These are phyloP conservation scores for Melanotaenia maccullochi DNA, from an alignment of 2,797 vertebrate species.

Conservation along the genomic window DNA sequence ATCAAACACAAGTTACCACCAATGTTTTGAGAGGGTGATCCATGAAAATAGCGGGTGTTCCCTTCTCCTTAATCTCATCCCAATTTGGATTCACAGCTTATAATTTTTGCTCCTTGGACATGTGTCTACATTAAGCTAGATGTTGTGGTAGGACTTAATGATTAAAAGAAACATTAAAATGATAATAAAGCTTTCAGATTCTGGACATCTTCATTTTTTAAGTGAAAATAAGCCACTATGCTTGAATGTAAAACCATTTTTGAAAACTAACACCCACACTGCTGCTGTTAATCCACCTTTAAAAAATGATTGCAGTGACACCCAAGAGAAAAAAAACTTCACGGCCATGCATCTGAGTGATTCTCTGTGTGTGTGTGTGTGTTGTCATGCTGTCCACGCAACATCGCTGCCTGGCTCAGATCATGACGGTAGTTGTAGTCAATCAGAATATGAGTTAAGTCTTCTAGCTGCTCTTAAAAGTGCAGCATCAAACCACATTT, in stretches of 20 bases:
- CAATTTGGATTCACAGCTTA: neutral
- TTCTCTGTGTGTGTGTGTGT: no score
- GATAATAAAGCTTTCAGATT: neutral
- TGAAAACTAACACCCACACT: neutral
- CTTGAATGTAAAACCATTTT: constrained; percentile 13
- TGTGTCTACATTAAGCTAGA: neutral
- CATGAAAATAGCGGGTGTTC: neutral
- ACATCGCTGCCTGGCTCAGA: neutral
- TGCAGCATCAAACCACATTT: constrained; percentile 26
- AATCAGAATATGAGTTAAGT: neutral
- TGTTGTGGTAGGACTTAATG: neutral
- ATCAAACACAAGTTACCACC: neutral
- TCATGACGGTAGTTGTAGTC: constrained; percentile 14
- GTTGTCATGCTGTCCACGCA: neutral
- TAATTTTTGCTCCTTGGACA: neutral
- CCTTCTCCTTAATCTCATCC: neutral
- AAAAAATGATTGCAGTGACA: constrained; percentile 13
- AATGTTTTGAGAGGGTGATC: neutral
- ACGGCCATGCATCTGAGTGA: neutral
- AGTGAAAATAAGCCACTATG: neutral
- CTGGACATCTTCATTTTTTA: neutral
- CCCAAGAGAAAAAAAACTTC: neutral
- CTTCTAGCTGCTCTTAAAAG: neutral
- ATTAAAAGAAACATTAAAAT: neutral
- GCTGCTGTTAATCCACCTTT: constrained; percentile 8